A percentile compares a stretch with the other conserved stretches of the same genome.
phyloP scores from a whole-genome alignment of 1,140 invertebrate species.

The Hylaeus anthracinus region DNA sequence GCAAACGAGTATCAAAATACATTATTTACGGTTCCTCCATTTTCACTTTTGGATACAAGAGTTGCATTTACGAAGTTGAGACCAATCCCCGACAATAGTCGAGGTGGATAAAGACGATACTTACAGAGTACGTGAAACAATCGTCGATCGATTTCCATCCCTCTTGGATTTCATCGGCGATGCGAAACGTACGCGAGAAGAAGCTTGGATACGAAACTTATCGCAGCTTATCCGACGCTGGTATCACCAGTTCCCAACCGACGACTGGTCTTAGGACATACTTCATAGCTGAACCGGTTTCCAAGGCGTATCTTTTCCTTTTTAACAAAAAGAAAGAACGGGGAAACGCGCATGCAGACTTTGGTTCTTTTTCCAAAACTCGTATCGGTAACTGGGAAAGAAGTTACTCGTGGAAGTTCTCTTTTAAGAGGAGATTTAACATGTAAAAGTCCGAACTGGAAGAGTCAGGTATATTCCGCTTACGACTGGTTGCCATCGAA shows the following conservation, averaged over 20 bases:
- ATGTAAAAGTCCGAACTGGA: not conserved
- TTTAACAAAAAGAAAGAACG: not conserved
- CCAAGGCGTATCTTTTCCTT: not conserved
- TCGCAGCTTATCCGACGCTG: constrained; percentile 22
- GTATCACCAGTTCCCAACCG: constrained; percentile 21
- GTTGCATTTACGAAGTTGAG: not conserved
- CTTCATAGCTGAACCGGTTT: constrained; percentile 32
- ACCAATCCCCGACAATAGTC: not conserved
- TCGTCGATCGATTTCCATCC: not conserved
- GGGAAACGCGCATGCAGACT: not conserved
- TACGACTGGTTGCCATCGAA: not conserved
- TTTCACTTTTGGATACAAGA: not conserved
- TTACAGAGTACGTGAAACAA: not conserved
- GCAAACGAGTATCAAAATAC: not conserved
- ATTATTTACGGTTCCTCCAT: not conserved
- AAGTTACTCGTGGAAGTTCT: too few species aligned
- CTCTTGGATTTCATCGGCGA: constrained; percentile 21
- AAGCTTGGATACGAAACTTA: constrained; percentile 15
- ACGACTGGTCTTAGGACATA: constrained; percentile 23
- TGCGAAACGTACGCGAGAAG: not conserved
- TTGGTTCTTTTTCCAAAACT: constrained; percentile 37
- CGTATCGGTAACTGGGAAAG: not conserved
- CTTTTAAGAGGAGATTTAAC: not conserved
- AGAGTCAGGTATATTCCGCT: not conserved
- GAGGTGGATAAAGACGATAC: too few species aligned